Evolutionary conservation across 2,113 vertebrate genomes (phyloP), one percentile per base, ranked within the genome.

Genomic region (Chauna torquata): DNA sequence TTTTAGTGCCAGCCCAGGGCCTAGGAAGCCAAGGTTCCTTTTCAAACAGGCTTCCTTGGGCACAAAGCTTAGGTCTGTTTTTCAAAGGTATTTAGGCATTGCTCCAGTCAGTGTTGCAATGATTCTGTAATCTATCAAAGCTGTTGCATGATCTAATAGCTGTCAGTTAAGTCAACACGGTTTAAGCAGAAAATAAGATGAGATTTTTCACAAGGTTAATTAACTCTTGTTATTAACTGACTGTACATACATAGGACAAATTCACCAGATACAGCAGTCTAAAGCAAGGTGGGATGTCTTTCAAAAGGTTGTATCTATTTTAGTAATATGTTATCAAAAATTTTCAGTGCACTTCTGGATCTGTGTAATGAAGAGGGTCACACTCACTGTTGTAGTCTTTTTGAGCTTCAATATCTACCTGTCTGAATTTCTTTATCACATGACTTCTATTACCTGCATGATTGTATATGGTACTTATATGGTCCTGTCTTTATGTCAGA

Each of bases 71-170:
- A 80, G 57, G 62, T 49, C 61, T 93, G 84, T 87, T 95, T 94
- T 85, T 69, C 70, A 88, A 72, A 96, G 58, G 75, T 85, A 82
- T 90, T 96, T 95, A 94, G 95, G 92, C 93, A 92, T 75, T 94
- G 74, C 61, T 97, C 90, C 96, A 96, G 75, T 85, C 84, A 85
- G 74, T 96, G 90, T 95, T 93, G 96, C 94, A 97, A 97, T 45
- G 82, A 79, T 96, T 91, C 91, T 69, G 87, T 93, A 94, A 94
- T 94, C 94, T 96, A 58, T 96, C 95, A 96, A 96, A 92, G 84
- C 49, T 95, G 92, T 76, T 95, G 91, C 78, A 76, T 74, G 78
- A 95, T 87, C 90, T 82, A 93, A 96, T 95, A 90, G 30, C 70
- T 96, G 86, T 82, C 91, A 87, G 86, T 96, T 92, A 96, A 95